Conservation (phyloP, 2,888 invertebrate genomes). For the Pardosa pseudoannulata region DNA sequence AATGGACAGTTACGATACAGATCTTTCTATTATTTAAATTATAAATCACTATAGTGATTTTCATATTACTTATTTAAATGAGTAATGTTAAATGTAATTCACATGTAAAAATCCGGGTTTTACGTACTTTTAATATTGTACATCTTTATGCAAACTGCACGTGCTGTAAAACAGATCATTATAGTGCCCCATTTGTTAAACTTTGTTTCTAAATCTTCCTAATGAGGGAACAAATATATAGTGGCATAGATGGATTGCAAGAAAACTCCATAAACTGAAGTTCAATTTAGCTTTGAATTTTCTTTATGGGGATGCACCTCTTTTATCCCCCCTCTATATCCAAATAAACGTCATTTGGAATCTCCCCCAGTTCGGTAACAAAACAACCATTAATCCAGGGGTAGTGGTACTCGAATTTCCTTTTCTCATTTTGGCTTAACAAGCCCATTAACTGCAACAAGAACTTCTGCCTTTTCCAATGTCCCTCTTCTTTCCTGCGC, state of each 20-base stretch:
- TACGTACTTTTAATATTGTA: too few relatives aligned
- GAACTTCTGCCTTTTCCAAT: neutral
- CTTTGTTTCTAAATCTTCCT: too few relatives aligned
- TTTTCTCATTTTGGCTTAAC: conserved; percentile 8
- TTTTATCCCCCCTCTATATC: neutral
- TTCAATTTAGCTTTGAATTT: neutral
- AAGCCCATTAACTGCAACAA: neutral
- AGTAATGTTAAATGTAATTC: too few relatives aligned
- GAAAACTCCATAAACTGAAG: neutral
- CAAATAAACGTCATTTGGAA: neutral
- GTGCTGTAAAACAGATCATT: too few relatives aligned
- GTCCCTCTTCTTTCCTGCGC: neutral
- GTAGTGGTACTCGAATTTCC: neutral
- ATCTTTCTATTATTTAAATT: too few relatives aligned
- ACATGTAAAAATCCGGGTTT: too few relatives aligned
- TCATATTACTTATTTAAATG: too few relatives aligned
- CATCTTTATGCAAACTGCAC: too few relatives aligned
- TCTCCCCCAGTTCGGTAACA: neutral
- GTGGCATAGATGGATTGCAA: neutral
- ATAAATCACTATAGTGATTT: too few relatives aligned
- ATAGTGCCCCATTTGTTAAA: too few relatives aligned
- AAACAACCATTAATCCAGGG: conserved; percentile 4
- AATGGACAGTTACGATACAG: too few relatives aligned
- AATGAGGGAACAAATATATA: too few relatives aligned
- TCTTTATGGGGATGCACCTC: neutral